phyloP scores from a whole-genome alignment of 2,888 invertebrate species.

The Nycteola revayana region DNA sequence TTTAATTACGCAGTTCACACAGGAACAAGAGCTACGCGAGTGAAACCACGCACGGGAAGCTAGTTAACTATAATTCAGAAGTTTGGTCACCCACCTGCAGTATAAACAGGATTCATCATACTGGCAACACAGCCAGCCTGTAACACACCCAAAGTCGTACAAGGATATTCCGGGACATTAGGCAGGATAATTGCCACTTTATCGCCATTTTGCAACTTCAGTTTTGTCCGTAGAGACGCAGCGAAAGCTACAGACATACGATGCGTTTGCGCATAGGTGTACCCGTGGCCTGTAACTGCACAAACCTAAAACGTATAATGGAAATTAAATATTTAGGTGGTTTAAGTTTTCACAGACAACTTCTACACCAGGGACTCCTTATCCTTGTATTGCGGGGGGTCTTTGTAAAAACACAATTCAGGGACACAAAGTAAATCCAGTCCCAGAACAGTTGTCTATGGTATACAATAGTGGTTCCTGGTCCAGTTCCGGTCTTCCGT shows the following conservation, averaged over 20 bases:
- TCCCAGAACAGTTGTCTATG: no score
- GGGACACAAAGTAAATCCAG: no score
- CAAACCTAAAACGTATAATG: slow-evolving; percentile 88
- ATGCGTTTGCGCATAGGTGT: slow-evolving; percentile 86
- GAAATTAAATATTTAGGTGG: no score
- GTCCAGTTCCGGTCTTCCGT: no score
- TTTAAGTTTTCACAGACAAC: no score
- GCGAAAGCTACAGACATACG: slow-evolving; percentile 84
- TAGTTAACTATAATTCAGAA: background rate
- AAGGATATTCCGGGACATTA: slow-evolving; percentile 88
- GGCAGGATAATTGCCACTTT: slow-evolving; percentile 87
- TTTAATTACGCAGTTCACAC: no score
- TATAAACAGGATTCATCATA: slow-evolving; percentile 85
- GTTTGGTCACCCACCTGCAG: slow-evolving; percentile 48
- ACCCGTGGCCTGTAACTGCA: slow-evolving; percentile 86
- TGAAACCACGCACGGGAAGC: no score
- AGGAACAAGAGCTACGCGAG: no score
- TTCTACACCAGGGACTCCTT: no score
- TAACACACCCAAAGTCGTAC: slow-evolving; percentile 83
- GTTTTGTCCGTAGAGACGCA: slow-evolving; percentile 83
- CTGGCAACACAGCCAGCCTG: slow-evolving; percentile 87
- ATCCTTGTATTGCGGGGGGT: no score
- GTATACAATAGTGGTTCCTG: no score
- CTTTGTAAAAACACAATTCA: no score
- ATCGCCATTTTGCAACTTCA: slow-evolving; percentile 85